Base-by-base conservation (phyloP, 2,888 invertebrate species). In the Agrilus cyanescens region DNA sequence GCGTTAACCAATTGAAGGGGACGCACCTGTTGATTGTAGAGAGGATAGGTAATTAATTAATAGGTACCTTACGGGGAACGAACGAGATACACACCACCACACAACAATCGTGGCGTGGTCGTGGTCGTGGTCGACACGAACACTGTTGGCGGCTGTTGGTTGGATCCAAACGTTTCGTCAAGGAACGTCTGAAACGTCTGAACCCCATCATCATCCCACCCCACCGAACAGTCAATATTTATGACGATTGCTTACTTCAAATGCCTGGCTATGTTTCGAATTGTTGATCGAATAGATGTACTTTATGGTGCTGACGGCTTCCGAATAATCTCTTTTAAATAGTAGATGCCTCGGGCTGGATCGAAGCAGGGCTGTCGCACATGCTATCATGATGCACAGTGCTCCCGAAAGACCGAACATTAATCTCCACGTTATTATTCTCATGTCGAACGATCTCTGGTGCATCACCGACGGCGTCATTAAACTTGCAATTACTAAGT, bases 211-310 rank as follows among this genome's bases (percentile, higher is more conserved):
- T n/a, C n/a, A n/a, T n/a, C n/a, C n/a, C n/a, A n/a, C n/a, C n/a
- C n/a, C n/a, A n/a, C n/a, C n/a, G n/a, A n/a, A n/a, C n/a, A n/a
- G n/a, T n/a, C n/a, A n/a, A n/a, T n/a, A n/a, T n/a, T n/a, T n/a
- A n/a, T n/a, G n/a, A n/a, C n/a, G n/a, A n/a, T n/a, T 25, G 8
- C 14, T 41, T 44, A 68, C 66, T 41, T 61, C 54, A 50, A 62
- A 70, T 36, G 62, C 61, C 40, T 67, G 64, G 14, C 60, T 59
- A 47, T 69, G 67, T 47, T 57, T 63, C 2, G 69, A 69, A 50
- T 60, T 65, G 50, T 71, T 71, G 36, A 71, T 63, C 12, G 71
- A 67, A 50, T 65, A 71, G 18, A 70, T 68, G 46, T 68, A 65
- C 47, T 65, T 69, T 3, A 71, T 48, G 4, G 66, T 57, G 13